Conservation (phyloP, 2,888 invertebrate genomes). For the Pedicia rivosa region DNA sequence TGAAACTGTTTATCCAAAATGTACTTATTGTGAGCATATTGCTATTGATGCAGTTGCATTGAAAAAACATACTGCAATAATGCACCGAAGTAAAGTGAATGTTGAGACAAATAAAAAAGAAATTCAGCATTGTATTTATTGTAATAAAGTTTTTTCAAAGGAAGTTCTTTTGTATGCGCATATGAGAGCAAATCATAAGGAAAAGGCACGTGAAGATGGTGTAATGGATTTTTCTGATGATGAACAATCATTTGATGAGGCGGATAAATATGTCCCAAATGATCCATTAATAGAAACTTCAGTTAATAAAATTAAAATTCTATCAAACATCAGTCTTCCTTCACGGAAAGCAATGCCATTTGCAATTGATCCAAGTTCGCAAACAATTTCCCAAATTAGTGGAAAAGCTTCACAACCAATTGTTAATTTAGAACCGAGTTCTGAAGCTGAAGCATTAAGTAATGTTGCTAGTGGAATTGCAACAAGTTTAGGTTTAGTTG, state of each 20-base stretch:
- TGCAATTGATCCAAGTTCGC: slow-evolving; percentile 6
- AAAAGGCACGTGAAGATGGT: slow-evolving; percentile 46
- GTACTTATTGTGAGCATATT: slow-evolving; percentile 56
- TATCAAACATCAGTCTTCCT: slow-evolving; percentile 28
- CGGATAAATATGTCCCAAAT: slow-evolving; percentile 19
- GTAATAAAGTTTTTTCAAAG: slow-evolving; percentile 53
- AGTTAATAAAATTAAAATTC: slow-evolving; percentile 28
- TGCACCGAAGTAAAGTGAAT: no score
- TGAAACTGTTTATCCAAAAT: slow-evolving; percentile 60
- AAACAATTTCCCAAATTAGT: slow-evolving; percentile 16
- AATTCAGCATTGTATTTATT: slow-evolving; percentile 51
- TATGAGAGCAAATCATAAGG: slow-evolving; percentile 46
- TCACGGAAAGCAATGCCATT: slow-evolving; percentile 15
- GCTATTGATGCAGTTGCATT: slow-evolving; percentile 58
- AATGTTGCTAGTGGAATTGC: slow-evolving; percentile 40
- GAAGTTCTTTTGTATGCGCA: slow-evolving; percentile 55
- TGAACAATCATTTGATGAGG: slow-evolving; percentile 19
- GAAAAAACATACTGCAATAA: slow-evolving; percentile 44
- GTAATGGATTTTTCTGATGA: slow-evolving; percentile 42
- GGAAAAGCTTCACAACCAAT: slow-evolving; percentile 10
- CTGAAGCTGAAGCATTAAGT: slow-evolving; percentile 37
- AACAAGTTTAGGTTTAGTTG: slow-evolving; percentile 37
- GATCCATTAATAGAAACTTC: slow-evolving; percentile 17
- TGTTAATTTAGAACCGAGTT: slow-evolving; percentile 23
- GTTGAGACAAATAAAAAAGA: slow-evolving; percentile 28